Conservation (phyloP, 1,140 invertebrate species). For the Bathynomus jamesi region DNA sequence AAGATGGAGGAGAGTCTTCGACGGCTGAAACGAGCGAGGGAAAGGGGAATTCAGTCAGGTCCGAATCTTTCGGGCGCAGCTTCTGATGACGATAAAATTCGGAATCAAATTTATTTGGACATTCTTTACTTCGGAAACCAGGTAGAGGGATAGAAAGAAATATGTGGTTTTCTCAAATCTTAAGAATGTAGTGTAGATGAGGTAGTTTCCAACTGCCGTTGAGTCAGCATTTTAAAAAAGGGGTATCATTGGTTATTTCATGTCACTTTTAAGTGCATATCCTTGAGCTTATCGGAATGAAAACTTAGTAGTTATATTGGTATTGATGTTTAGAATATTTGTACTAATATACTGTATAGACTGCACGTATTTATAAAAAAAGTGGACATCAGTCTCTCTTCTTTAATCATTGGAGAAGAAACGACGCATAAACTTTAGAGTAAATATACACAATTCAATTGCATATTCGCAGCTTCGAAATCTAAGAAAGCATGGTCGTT, state of each 20-base stretch:
- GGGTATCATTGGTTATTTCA: not conserved
- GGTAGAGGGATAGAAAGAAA: constrained; percentile 36
- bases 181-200: not conserved
- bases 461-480: no score
- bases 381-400: no score
- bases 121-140: constrained; percentile 51
- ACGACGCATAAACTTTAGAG: no score
- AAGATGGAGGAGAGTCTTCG: constrained; percentile 88
- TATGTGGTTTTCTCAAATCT: not conserved
- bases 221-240: not conserved
- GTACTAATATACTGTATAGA: no score
- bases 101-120: constrained; percentile 79
- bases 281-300: not conserved
- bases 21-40: constrained; percentile 74
- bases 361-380: no score
- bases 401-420: no score
- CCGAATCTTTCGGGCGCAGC: constrained; percentile 45
- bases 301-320: not conserved
- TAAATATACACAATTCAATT: no score
- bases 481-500: no score
- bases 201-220: no score
- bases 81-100: constrained; percentile 87
- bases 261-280: not conserved
- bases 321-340: not conserved
- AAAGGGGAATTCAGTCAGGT: constrained; percentile 48